Evolutionary conservation across 1,140 invertebrate species (phyloP), one percentile per base, ranked within the genome.

Genomic region (Achatina immaculata): DNA sequence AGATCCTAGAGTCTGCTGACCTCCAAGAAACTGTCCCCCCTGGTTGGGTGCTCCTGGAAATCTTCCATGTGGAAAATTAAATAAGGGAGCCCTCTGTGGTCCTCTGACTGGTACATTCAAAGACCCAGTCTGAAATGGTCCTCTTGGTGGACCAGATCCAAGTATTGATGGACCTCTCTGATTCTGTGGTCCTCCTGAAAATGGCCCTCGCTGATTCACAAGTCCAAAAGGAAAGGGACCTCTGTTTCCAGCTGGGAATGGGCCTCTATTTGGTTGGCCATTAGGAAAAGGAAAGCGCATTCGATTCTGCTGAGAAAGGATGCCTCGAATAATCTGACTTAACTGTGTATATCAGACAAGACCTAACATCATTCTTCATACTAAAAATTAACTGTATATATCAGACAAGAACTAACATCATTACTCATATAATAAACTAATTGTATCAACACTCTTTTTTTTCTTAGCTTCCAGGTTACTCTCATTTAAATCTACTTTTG

Each of bases 241-340:
- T 43, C 16, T 4, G 7, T 34, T 31, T 4, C 76, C n/a, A 14
- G 0, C n/a, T 42, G 62, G n/a, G 24, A 78, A 45, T 66, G 58
- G 76, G 0, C 58, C 76, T 34, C 76, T 78, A 11, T 45, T 58
- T 7, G 38, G 6, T 38, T 28, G 31, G 9, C 38, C 34, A 28
- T 62, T 62, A 40, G 76, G 76, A 68, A 45, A 45, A 11, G n/a
- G 71, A 48, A 34, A 34, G 34, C 71, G 42, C 74, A 76, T 76
- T 43, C 55, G 45, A 31, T n/a, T 36, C 34, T 62, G 74, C 55
- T 76, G 74, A 31, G 24, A n/a, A 40, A 62, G 34, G 19, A 62
- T 1, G 16, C 48, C 74, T n/a, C 38, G 45, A 40, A 51, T 28
- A 62, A 76, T 36, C 19, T 34, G 31, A 40, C 34, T 36, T 51